Conservation (phyloP, 2,888 invertebrate genomes). For the Stenodera caucasica region DNA sequence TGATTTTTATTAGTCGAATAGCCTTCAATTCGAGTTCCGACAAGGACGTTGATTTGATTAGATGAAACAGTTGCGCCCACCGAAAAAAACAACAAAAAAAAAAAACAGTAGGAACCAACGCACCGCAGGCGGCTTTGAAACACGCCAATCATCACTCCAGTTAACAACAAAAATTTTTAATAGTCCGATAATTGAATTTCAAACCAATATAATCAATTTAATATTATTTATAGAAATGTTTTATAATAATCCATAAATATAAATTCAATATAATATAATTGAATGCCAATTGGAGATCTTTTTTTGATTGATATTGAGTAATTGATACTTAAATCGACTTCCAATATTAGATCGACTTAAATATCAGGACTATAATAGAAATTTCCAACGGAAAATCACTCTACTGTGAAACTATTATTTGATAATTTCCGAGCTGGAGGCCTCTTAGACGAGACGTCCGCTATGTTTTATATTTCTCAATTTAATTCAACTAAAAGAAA, state of each 20-base stretch:
- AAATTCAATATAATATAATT: too few species aligned
- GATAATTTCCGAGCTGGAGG: too few species aligned
- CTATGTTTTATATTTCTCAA: too few species aligned
- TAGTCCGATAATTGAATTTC: not conserved
- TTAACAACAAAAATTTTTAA: not conserved
- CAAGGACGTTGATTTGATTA: not conserved
- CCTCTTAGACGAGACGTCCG: too few species aligned
- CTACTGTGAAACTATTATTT: too few species aligned
- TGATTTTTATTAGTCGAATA: not conserved
- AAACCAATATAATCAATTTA: too few species aligned
- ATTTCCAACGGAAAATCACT: too few species aligned
- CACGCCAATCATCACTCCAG: not conserved
- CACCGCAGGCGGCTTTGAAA: not conserved
- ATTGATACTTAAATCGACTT: not conserved
- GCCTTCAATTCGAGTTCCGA: not conserved
- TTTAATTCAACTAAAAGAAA: too few species aligned
- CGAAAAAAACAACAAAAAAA: not conserved
- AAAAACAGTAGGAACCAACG: not conserved
- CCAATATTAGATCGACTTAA: too few species aligned
- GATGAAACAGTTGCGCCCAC: not conserved
- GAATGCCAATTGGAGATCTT: not conserved
- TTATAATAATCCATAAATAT: too few species aligned
- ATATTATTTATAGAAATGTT: too few species aligned
- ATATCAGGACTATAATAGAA: too few species aligned
- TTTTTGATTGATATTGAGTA: not conserved